Percentiles rank a stretch among this genome's conserved stretches.
phyloP scores from a whole-genome alignment of 2,888 invertebrate genomes.

The Cheilosia vulpina region DNA sequence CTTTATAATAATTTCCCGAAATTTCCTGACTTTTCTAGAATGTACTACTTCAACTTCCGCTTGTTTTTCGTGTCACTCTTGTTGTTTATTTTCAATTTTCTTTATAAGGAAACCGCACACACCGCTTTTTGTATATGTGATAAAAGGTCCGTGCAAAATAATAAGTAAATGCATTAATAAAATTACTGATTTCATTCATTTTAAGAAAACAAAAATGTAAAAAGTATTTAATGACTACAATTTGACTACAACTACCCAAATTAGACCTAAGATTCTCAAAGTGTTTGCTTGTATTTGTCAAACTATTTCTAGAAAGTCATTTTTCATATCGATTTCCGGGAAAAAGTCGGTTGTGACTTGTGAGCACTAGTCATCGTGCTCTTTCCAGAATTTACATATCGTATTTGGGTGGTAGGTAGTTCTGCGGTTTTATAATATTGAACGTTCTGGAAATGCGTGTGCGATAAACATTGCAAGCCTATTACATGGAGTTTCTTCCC shows the following conservation, averaged over 20 bases:
- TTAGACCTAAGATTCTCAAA: slow-evolving; percentile 18
- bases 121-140: not conserved
- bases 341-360: not conserved
- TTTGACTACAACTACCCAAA: slow-evolving; percentile 43
- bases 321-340: slow-evolving; percentile 24
- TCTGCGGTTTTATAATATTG: too few species aligned
- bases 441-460: too few species aligned
- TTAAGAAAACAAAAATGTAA: slow-evolving; percentile 1
- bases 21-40: slow-evolving; percentile 80
- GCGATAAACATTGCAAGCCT: too few species aligned
- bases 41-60: slow-evolving; percentile 74
- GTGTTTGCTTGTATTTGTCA: not conserved
- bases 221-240: slow-evolving; percentile 17
- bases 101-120: not conserved
- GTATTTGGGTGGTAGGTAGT: too few species aligned
- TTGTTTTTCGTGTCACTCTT: slow-evolving; percentile 1
- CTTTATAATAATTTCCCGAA: slow-evolving; percentile 77
- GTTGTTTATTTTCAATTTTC: not conserved
- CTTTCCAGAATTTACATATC: not conserved
- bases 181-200: slow-evolving; percentile 12
- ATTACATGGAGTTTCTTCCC: too few species aligned
- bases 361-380: not conserved
- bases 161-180: slow-evolving; percentile 11
- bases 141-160: not conserved
- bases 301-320: slow-evolving; percentile 47